Conservation (phyloP, 1,140 invertebrate genomes). For the Drosophila pseudoobscura region DNA sequence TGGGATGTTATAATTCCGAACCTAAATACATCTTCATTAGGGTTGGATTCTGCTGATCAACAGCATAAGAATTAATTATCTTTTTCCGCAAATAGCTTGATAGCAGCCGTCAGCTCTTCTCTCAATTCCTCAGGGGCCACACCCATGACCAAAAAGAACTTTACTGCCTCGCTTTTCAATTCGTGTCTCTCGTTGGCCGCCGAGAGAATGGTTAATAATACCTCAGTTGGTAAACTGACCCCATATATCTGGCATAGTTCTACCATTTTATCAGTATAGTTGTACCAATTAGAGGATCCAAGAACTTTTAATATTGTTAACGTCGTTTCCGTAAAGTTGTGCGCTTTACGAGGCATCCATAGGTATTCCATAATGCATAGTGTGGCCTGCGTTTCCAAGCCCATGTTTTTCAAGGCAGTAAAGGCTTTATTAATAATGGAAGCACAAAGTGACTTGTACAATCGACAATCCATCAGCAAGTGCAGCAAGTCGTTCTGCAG, state of each 20-base stretch:
- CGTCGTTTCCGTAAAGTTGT: background rate
- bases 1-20: too few species aligned
- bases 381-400: conserved; percentile 6
- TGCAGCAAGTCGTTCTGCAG: conserved; percentile 24
- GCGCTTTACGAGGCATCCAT: conserved; percentile 37
- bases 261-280: conserved; percentile 20
- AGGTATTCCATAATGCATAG: background rate
- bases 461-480: conserved; percentile 38
- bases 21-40: too few species aligned
- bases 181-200: background rate
- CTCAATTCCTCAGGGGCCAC: too few species aligned
- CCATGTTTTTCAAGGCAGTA: conserved; percentile 2
- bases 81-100: too few species aligned
- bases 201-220: conserved; percentile 8
- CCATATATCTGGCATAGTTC: conserved; percentile 10
- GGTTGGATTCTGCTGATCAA: too few species aligned
- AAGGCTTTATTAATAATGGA: conserved; percentile 8
- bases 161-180: too few species aligned
- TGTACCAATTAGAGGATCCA: conserved; percentile 36
- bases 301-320: conserved; percentile 21
- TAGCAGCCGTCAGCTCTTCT: too few species aligned
- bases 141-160: too few species aligned
- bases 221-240: conserved; percentile 35
- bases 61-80: too few species aligned
- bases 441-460: conserved; percentile 23